Evolutionary conservation across 2,797 vertebrate species (phyloP).

Genomic region (Limnodromus scolopaceus): DNA sequence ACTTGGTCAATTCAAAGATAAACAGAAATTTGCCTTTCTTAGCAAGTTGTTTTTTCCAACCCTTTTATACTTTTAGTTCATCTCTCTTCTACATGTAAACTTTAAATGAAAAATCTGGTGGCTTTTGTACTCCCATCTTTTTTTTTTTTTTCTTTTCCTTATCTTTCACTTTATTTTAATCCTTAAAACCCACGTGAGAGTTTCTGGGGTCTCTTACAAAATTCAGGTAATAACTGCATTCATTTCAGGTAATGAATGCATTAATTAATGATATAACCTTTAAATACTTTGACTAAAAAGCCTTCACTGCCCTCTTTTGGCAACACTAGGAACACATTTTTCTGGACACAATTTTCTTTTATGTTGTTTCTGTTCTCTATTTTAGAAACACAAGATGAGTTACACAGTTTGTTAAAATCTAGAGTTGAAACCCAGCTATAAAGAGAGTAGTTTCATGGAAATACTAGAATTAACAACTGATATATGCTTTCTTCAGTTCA

Average conservation of each 20-base stretch:
- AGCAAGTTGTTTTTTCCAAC: not conserved
- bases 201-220: not conserved
- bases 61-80: not conserved
- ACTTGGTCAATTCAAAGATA: not conserved
- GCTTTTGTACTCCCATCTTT: not conserved
- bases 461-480: not conserved
- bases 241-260: not conserved
- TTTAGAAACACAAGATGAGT: not conserved
- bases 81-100: not conserved
- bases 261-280: not conserved
- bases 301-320: slow-evolving; percentile 65
- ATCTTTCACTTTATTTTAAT: not conserved
- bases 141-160: not conserved
- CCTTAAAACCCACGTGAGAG: not conserved
- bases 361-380: not conserved
- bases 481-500: not conserved
- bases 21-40: not conserved
- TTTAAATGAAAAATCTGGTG: not conserved
- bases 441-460: not conserved
- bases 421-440: not conserved
- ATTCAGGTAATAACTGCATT: not conserved
- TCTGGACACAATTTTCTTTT: not conserved
- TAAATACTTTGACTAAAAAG: not conserved
- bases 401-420: not conserved
- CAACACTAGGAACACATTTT: not conserved